Base-by-base conservation (phyloP, 2,888 invertebrate species). In the Malacosoma neustria region DNA sequence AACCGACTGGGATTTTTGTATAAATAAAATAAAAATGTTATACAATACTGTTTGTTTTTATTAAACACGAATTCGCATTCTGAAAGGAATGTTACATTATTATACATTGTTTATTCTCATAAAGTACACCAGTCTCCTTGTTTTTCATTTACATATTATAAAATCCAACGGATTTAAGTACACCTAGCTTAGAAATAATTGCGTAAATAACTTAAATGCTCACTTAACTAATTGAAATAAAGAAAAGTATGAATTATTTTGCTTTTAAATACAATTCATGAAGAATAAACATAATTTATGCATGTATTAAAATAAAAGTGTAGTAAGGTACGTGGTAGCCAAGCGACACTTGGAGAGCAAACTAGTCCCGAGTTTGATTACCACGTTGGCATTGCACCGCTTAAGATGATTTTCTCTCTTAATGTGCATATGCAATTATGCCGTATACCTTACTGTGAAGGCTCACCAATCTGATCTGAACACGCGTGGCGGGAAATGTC, bases 111-210 rank as follows among this genome's bases (percentile, higher is more conserved):
- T 55, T 51, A 61, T 67, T 67, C 44, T 44, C 57, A 60, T 49
- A 53, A 74, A 80, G 77, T 80, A 80, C 75, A 73, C 73, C 84
- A 84, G 84, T 84, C 84, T 84, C 82, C 80, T 75, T 70, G 74
- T 76, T 72, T 34, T 43, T 45, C 46, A 13, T 34, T 36, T 29
- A 30, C 13, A 46, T 13, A 67, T 64, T 72, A 73, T 69, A 66
- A 72, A 81, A 77, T 72, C 74, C 72, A 51, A 67, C 63, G 71
- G 74, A 72, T 76, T 69, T 75, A 80, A 81, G 80, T 81, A 80
- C 72, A n/a, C 65, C 66, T 63, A 65, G 43, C 22, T 22, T 22
- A 22, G 50, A 61, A 63, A 56, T 50, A 54, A 70, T 60, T 59
- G 58, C 51, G 57, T 71, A 72, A 65, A 76, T 77, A 76, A 75